Evolutionary conservation across 2,888 invertebrate species (phyloP).

Genomic region (Drosophila ustulata): DNA sequence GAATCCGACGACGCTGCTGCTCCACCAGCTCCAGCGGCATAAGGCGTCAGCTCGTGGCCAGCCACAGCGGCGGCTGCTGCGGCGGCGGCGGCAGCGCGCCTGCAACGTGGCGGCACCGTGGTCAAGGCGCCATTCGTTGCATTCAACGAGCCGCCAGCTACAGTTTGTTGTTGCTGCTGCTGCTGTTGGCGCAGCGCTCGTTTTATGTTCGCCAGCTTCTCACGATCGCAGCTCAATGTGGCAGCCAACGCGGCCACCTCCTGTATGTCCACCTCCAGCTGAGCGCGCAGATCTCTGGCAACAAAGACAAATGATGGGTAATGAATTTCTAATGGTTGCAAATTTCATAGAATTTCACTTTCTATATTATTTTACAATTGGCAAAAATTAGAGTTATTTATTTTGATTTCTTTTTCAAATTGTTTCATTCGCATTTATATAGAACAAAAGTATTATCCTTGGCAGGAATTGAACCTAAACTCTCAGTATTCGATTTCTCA

Average conservation of each 20-base stretch:
- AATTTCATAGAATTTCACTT: no score
- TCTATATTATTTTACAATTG: no score
- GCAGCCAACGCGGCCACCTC: conserved; percentile 83
- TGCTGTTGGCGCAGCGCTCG: conserved; percentile 73
- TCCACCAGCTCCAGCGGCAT: conserved; percentile 68
- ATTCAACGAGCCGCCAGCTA: conserved; percentile 38
- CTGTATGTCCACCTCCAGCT: conserved; percentile 89
- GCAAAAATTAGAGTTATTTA: no score
- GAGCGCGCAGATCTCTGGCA: conserved; percentile 97
- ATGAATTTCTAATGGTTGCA: no score
- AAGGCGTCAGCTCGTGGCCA: conserved; percentile 66
- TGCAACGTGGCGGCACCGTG: conserved; percentile 68
- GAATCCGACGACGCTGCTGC: conserved; percentile 81
- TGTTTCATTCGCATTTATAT: no score
- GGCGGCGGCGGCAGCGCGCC: conserved; percentile 37
- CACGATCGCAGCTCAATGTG: conserved; percentile 82
- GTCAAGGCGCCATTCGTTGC: conserved; percentile 69
- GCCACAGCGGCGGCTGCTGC: conserved; percentile 33
- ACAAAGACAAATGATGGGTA: not conserved
- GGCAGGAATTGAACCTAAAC: no score
- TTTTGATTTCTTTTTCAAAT: no score
- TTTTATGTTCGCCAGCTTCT: conserved; percentile 79
- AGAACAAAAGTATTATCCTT: no score
- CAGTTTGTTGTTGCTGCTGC: conserved; percentile 36
- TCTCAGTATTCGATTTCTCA: no score